These are phyloP conservation scores for Platycheirus albimanus DNA, from an alignment of 2,888 invertebrate species.

Conservation along the genomic window DNA sequence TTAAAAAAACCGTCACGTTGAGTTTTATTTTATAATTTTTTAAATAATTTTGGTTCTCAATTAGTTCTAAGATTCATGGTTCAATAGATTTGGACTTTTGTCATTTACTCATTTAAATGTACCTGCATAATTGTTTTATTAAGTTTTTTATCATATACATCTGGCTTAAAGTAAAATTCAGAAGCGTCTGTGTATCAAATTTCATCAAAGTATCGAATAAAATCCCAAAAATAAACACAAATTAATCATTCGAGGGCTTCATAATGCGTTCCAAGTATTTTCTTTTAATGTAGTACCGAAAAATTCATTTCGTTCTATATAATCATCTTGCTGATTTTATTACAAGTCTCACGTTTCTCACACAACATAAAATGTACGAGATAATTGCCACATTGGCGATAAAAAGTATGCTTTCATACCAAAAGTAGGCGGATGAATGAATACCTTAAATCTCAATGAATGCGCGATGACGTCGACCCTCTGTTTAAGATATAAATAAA, in stretches of 20 bases:
- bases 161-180: too few relatives aligned
- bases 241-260: constrained; percentile 23
- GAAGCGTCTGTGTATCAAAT: background rate
- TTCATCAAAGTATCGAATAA: constrained; percentile 17
- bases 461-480: constrained; percentile 1
- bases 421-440: constrained; percentile 16
- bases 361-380: constrained; percentile 60
- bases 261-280: background rate
- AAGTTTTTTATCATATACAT: too few relatives aligned
- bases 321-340: constrained; percentile 51
- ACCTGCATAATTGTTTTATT: too few relatives aligned
- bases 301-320: constrained; percentile 32
- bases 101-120: too few relatives aligned
- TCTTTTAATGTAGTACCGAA: background rate
- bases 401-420: constrained; percentile 12
- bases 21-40: too few relatives aligned
- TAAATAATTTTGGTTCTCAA: too few relatives aligned
- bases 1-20: too few relatives aligned
- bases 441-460: constrained; percentile 23
- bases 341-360: constrained; percentile 65
- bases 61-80: too few relatives aligned
- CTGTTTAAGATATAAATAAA: constrained; percentile 31
- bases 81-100: too few relatives aligned
- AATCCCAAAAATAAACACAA: background rate
- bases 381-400: constrained; percentile 64